Percentiles rank a stretch among this genome's conserved stretches.
Evolutionary conservation across 1,140 invertebrate species (phyloP).

Genomic region (Mizuhopecten yessoensis): DNA sequence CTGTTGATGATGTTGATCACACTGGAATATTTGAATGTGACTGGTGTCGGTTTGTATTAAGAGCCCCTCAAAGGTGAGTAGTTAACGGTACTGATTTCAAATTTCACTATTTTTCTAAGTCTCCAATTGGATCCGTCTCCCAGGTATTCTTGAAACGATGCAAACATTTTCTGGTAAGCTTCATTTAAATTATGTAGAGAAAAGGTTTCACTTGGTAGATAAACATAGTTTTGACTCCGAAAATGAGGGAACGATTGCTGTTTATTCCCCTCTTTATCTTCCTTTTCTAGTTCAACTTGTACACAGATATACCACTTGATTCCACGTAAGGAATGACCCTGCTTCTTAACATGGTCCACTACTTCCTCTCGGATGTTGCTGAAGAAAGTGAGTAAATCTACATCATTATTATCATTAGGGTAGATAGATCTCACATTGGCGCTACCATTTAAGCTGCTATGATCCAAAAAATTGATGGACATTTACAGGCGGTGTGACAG

Average conservation of each 20-base stretch:
- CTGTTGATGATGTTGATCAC: conserved; percentile 53
- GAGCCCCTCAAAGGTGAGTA: conserved; percentile 47
- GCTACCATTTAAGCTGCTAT: neutral
- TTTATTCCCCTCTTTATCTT: neutral
- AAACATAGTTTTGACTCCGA: neutral
- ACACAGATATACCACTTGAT: too few species aligned
- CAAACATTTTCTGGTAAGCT: conserved; percentile 46
- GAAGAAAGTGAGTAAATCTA: conserved; percentile 41
- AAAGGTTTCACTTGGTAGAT: conserved; percentile 41
- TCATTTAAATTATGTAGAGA: conserved; percentile 48
- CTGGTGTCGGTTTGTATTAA: conserved; percentile 38
- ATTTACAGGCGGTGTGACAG: neutral
- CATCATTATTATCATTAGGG: conserved; percentile 33
- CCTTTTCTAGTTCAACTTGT: too few species aligned
- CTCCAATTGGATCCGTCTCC: conserved; percentile 46
- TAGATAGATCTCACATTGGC: conserved; percentile 28
- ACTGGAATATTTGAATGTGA: neutral
- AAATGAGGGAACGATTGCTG: conserved; percentile 42
- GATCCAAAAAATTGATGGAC: neutral
- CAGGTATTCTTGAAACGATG: too few species aligned
- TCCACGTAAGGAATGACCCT: neutral
- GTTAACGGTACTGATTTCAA: too few species aligned
- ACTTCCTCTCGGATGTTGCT: conserved; percentile 1
- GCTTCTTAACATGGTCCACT: neutral
- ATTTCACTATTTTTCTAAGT: too few species aligned